These are phyloP conservation scores for Muscicapa comitata DNA, from an alignment of 2,797 vertebrate species.

Conservation along the genomic window DNA sequence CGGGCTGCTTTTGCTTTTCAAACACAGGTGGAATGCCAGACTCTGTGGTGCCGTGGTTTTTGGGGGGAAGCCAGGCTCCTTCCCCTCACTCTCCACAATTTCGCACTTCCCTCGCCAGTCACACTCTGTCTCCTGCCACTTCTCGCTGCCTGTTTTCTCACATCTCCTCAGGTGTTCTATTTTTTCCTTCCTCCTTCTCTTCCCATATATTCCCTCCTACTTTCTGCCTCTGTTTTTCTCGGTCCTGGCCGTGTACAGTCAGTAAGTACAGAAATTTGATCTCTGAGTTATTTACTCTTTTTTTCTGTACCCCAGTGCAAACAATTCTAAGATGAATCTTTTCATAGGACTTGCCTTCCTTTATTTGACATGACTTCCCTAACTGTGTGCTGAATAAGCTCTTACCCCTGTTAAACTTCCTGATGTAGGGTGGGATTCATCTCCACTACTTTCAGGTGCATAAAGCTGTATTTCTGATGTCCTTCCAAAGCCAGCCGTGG, in stretches of 20 bases:
- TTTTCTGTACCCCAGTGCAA: neutral
- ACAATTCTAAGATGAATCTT: neutral
- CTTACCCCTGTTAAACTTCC: neutral
- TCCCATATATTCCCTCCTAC: neutral
- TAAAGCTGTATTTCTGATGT: accelerated
- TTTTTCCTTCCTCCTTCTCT: neutral
- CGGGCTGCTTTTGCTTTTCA: accelerated
- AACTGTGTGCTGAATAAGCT: neutral
- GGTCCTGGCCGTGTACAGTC: accelerated
- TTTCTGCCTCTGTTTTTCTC: neutral
- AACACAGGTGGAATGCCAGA: neutral
- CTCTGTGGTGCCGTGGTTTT: neutral
- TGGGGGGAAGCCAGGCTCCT: neutral
- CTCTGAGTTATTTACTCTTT: neutral
- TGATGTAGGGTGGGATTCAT: neutral
- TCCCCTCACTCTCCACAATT: accelerated
- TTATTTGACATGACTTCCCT: neutral
- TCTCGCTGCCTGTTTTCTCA: neutral
- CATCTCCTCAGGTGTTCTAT: accelerated
- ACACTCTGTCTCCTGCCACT: accelerated
- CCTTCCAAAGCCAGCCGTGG: neutral
- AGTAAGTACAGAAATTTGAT: neutral
- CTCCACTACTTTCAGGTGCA: accelerated
- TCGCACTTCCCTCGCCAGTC: accelerated
- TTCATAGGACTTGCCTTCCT: neutral